These are phyloP conservation scores for Amphiprion clarkii DNA, from an alignment of 2,797 vertebrate genomes.

Conservation along the genomic window DNA sequence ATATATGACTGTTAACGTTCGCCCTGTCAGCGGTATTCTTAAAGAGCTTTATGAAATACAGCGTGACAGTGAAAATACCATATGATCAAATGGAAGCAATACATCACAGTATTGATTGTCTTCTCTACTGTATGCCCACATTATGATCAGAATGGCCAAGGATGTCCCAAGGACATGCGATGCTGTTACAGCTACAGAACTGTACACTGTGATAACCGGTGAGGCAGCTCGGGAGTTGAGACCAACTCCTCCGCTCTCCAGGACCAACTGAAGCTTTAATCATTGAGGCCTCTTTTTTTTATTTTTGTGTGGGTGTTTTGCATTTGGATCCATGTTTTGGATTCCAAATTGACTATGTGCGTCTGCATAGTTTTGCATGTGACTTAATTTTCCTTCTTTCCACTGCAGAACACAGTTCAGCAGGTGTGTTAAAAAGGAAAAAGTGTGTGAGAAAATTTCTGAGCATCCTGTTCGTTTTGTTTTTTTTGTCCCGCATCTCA, in stretches of 20 bases:
- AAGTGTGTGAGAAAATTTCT: constrained; percentile 32
- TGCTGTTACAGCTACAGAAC: constrained; percentile 75
- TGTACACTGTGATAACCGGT: constrained; percentile 81
- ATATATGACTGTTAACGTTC: constrained; percentile 72
- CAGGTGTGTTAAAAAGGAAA: constrained; percentile 36
- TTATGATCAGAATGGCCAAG: constrained; percentile 66
- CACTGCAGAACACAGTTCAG: constrained; percentile 70
- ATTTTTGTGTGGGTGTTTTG: constrained; percentile 18
- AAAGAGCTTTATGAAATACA: constrained; percentile 61
- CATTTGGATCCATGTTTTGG: constrained; percentile 55
- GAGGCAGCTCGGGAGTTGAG: constrained; percentile 77
- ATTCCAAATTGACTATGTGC: constrained; percentile 52
- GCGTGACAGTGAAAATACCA: constrained; percentile 45
- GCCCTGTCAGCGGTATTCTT: constrained; percentile 62
- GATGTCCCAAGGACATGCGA: constrained; percentile 51
- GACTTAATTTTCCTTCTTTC: constrained; percentile 50
- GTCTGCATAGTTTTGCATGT: constrained; percentile 45
- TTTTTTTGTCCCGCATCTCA: constrained; percentile 40
- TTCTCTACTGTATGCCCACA: constrained; percentile 52
- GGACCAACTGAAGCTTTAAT: constrained; percentile 84
- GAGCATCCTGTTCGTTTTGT: constrained; percentile 22
- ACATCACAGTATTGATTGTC: constrained; percentile 73
- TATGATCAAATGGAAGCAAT: constrained; percentile 78
- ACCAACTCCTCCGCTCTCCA: constrained; percentile 68
- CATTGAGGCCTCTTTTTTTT: constrained; percentile 58